Evolutionary conservation across 2,113 vertebrate species (phyloP).

Genomic region (Prionailurus bengalensis): DNA sequence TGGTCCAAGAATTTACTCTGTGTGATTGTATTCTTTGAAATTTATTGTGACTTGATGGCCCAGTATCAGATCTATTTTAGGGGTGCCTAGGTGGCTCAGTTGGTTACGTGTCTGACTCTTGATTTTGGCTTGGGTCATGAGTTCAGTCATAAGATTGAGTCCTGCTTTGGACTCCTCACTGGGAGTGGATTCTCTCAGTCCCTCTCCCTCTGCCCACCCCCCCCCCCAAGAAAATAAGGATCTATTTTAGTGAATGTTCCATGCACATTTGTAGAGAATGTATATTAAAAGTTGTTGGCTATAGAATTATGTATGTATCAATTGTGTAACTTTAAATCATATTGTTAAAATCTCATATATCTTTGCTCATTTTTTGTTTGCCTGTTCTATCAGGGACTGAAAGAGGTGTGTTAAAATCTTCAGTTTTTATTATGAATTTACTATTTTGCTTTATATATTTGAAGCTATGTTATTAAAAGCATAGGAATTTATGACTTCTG

Average conservation of each 20-base stretch:
- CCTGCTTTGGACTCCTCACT: too few species aligned
- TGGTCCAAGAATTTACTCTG: slow-evolving; percentile 5
- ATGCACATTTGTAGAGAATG: background rate
- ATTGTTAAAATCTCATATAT: slow-evolving; percentile 24
- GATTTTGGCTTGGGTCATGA: too few species aligned
- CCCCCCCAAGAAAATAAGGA: too few species aligned
- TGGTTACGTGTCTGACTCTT: too few species aligned
- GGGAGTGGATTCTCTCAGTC: too few species aligned
- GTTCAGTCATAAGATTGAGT: too few species aligned
- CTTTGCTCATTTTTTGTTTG: background rate
- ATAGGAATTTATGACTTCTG: background rate
- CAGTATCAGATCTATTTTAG: background rate
- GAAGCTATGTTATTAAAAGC: background rate
- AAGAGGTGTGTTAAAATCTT: background rate
- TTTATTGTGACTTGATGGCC: background rate
- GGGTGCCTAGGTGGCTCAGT: too few species aligned
- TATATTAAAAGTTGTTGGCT: background rate
- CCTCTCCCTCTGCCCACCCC: too few species aligned
- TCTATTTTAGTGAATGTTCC: background rate
- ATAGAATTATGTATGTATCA: background rate
- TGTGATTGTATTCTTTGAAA: slow-evolving; percentile 22
- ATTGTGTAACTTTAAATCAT: background rate
- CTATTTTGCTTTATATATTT: background rate
- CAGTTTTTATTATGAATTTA: background rate
- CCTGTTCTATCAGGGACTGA: background rate